A percentile compares a stretch with the other conserved stretches of the same genome.
Evolutionary conservation across 2,113 vertebrate species (phyloP).

Genomic region (Equus przewalskii): DNA sequence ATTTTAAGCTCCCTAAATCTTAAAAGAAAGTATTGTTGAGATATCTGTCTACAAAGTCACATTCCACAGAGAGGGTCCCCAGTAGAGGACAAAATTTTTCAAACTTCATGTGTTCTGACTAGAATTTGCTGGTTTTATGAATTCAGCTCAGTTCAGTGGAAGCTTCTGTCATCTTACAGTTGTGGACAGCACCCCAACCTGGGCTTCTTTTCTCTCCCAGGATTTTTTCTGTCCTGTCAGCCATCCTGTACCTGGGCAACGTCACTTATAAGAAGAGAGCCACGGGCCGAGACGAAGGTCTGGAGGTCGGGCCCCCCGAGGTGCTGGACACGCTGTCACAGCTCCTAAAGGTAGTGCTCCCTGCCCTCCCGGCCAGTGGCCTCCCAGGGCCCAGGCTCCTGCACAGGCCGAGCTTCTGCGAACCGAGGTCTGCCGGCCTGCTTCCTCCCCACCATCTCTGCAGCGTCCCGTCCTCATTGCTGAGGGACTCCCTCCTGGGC

Average conservation of each 20-base stretch:
- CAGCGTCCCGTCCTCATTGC: not conserved
- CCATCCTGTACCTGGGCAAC: slow-evolving; percentile 98
- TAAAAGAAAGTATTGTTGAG: not conserved
- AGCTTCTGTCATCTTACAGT: fast-evolving
- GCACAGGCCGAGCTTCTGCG: fast-evolving
- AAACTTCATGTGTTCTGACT: fast-evolving
- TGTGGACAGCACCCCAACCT: not conserved
- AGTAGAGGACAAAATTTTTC: fast-evolving
- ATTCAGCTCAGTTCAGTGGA: not conserved
- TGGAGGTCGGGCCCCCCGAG: slow-evolving; percentile 97
- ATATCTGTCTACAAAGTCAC: not conserved
- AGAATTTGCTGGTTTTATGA: not conserved
- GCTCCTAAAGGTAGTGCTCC: slow-evolving; percentile 92
- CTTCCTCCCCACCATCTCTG: not conserved
- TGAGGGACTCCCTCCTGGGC: not conserved
- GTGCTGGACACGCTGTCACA: slow-evolving; percentile 96
- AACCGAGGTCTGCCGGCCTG: not conserved
- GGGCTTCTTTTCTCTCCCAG: slow-evolving; percentile 85
- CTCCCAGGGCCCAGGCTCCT: not conserved
- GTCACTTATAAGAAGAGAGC: slow-evolving; percentile 95
- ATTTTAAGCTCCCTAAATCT: not conserved
- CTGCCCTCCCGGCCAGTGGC: not conserved
- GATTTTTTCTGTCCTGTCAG: slow-evolving; percentile 97
- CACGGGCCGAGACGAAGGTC: slow-evolving; percentile 95
- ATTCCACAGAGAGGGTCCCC: too few species aligned